A percentile compares a stretch with the other conserved stretches of the same genome.
Evolutionary conservation across 2,113 vertebrate species (phyloP).

Genomic region (Pangasianodon hypophthalmus): DNA sequence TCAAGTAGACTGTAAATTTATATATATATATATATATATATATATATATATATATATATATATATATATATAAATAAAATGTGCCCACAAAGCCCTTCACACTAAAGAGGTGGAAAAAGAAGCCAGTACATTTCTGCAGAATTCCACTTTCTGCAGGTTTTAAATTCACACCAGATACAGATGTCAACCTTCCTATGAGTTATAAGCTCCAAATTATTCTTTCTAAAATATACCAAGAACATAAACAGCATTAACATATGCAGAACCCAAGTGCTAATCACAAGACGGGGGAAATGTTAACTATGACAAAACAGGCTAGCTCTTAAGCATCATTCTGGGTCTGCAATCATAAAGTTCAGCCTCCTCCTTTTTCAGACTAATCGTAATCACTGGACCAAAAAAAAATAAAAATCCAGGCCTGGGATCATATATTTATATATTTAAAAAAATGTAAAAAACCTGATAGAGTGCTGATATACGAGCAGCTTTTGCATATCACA

Average conservation of each 20-base stretch:
- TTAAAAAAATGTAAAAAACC: too few species aligned
- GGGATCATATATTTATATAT: neutral
- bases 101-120: too few species aligned
- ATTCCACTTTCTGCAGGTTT: neutral
- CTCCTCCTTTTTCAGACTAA: neutral
- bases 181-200: neutral
- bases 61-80: neutral
- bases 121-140: neutral
- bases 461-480: neutral
- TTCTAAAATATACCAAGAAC: neutral
- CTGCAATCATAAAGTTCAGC: neutral
- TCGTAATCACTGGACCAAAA: neutral
- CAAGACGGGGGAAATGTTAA: neutral
- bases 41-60: neutral
- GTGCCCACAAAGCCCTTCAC: neutral
- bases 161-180: neutral
- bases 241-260: neutral
- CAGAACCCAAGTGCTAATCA: neutral
- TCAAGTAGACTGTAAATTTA: conserved; percentile 47
- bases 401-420: neutral
- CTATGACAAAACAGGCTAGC: neutral
- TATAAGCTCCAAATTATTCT: neutral
- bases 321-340: neutral
- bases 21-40: neutral
- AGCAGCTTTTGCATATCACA: conserved; percentile 4